Conservation (phyloP, 2,113 vertebrate genomes). For the Rhinoderma darwinii region DNA sequence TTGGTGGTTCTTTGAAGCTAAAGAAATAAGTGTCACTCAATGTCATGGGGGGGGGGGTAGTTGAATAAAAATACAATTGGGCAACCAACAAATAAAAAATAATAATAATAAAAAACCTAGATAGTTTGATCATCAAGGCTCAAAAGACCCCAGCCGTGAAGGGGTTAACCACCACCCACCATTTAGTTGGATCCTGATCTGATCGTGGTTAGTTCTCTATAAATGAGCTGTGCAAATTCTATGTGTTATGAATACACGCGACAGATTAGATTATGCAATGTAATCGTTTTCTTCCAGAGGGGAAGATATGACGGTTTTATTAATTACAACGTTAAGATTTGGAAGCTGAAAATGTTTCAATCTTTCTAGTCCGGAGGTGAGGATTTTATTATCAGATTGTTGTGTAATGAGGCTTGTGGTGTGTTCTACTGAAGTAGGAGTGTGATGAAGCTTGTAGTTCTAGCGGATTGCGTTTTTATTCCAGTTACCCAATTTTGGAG, state of each 20-base stretch:
- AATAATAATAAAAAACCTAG: too few relatives aligned
- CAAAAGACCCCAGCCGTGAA: not conserved
- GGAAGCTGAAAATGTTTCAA: not conserved
- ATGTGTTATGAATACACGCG: not conserved
- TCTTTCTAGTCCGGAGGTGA: not conserved
- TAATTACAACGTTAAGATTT: not conserved
- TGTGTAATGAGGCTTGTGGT: not conserved
- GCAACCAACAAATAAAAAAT: too few relatives aligned
- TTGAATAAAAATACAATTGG: too few relatives aligned
- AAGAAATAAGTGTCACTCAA: too few relatives aligned
- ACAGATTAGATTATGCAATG: not conserved
- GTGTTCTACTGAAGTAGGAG: not conserved
- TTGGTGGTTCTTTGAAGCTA: too few relatives aligned
- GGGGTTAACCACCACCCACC: not conserved
- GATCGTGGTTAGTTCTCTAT: not conserved
- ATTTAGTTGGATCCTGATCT: not conserved
- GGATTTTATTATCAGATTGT: not conserved
- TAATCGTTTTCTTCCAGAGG: not conserved
- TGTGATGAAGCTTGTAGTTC: conserved; percentile 7
- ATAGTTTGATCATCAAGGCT: too few relatives aligned
- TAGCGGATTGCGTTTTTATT: not conserved
- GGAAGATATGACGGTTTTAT: not conserved
- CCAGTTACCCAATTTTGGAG: not conserved
- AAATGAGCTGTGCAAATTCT: not conserved
- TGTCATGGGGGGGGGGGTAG: too few relatives aligned